Conservation (phyloP, 2,797 vertebrate genomes). For the Muscicapa striata region DNA sequence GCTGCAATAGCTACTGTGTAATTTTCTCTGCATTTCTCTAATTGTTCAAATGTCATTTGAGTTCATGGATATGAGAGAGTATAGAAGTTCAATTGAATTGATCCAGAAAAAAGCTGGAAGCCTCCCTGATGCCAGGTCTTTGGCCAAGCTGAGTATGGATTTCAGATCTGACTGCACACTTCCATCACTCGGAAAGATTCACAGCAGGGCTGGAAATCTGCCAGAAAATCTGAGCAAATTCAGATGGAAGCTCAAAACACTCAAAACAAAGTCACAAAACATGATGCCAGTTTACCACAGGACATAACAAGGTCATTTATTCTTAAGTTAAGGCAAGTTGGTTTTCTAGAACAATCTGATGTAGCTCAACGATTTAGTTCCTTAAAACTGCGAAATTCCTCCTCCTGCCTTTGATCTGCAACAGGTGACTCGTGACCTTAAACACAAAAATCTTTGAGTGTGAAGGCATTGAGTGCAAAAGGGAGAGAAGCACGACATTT, state of each 20-base stretch:
- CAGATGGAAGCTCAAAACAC: not conserved
- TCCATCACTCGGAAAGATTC: not conserved
- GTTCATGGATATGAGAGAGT: not conserved
- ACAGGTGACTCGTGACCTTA: not conserved
- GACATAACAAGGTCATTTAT: not conserved
- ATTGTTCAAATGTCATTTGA: not conserved
- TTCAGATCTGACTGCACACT: not conserved
- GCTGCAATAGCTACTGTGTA: not conserved
- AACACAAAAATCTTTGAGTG: not conserved
- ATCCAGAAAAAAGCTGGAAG: not conserved
- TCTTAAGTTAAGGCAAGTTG: not conserved
- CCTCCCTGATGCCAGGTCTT: not conserved
- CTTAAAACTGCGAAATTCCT: not conserved
- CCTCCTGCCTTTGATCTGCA: not conserved
- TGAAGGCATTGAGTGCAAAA: not conserved
- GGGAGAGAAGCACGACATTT: not conserved
- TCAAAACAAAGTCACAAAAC: not conserved
- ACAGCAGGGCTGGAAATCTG: not conserved
- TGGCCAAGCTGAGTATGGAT: not conserved
- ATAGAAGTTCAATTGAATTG: not conserved
- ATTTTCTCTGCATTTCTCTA: not conserved
- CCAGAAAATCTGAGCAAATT: not conserved
- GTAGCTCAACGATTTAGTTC: not conserved
- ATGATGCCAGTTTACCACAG: not conserved
- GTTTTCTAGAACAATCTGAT: not conserved